Base-by-base conservation (phyloP, 2,113 vertebrate genomes). In the Pomatorhinus ruficollis region DNA sequence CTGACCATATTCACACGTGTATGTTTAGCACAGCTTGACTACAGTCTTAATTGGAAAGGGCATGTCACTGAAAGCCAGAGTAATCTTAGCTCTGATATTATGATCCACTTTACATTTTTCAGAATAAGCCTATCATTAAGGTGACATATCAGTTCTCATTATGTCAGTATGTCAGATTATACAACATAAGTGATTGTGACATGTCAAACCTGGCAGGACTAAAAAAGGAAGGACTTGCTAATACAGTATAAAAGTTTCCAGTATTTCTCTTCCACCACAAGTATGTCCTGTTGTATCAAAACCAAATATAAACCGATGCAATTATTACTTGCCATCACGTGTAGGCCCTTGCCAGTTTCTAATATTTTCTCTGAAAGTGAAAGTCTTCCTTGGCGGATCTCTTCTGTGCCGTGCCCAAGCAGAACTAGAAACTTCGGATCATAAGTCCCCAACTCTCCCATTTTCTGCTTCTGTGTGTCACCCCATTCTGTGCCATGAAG, bases 51-150 rank as follows among this genome's bases (percentile, higher is more conserved):
- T 85, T 82, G 61, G 35, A 81, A 91, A 82, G 40, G 59, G 16
- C n/a, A 42, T 35, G 16, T 72, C 76, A 69, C 44, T 78, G 74
- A 91, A 91, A 95, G 28, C 25, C 44, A 35, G 16, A 71, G 37
- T 83, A 85, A 88, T 94, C 35, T 92, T 87, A 83, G 15, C 49
- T 80, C 63, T 85, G 66, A 78, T 95, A 91, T 49, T 94, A 89
- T 78, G 22, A 94, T 22, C 9, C 49, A 53, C 52, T 44, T 79
- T 80, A 72, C 28, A 95, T 82, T 94, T 96, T 94, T 95, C 72
- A 92, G 54, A 44, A 57, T 53, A 83, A 47, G 13, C 11, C 47
- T 90, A 60, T 92, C 80, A 68, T 96, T 86, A 92, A 86, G 83
- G 79, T 78, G 66, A 72, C 40, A 66, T 37, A 59, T 77, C 96